Conservation (phyloP, 2,888 invertebrate genomes). For the Diaphora mendica region DNA sequence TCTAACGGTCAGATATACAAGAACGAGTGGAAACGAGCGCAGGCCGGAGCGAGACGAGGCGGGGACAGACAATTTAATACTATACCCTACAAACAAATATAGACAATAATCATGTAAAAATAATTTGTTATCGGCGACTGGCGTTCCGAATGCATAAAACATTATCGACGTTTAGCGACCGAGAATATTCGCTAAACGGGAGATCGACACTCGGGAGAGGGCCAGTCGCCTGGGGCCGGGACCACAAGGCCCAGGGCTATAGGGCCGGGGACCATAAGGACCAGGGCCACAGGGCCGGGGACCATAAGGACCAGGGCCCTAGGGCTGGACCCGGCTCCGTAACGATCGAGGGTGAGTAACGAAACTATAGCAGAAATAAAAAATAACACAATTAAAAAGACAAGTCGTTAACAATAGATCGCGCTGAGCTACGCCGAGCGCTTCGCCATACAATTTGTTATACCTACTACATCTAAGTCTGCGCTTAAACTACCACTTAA, state of each 20-base stretch:
- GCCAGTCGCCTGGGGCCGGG: not conserved
- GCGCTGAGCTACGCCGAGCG: conserved; percentile 52
- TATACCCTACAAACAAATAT: conserved; percentile 40
- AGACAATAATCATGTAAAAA: conserved; percentile 46
- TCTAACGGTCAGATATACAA: not conserved
- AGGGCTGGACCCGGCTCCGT: conserved; percentile 14
- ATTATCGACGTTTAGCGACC: conserved; percentile 43
- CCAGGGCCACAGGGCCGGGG: not conserved
- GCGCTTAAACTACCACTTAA: conserved; percentile 82
- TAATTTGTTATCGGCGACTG: conserved; percentile 35
- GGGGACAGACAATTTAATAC: conserved; percentile 34
- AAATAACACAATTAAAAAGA: conserved; percentile 63
- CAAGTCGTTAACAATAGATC: conserved; percentile 60
- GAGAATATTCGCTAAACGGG: conserved; percentile 38
- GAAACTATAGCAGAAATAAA: conserved; percentile 64
- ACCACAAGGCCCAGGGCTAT: not conserved
- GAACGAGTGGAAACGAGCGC: not conserved
- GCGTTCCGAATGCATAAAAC: conserved; percentile 43
- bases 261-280: too few species aligned
- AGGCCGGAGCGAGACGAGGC: conserved; percentile 21
- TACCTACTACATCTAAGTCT: conserved; percentile 85
- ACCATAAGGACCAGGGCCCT: not conserved
- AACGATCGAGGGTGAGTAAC: conserved; percentile 64
- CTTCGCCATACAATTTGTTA: conserved; percentile 82
- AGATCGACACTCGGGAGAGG: conserved; percentile 38